Evolutionary conservation across 2,113 vertebrate genomes (phyloP).

Genomic region (Urocitellus parryii): DNA sequence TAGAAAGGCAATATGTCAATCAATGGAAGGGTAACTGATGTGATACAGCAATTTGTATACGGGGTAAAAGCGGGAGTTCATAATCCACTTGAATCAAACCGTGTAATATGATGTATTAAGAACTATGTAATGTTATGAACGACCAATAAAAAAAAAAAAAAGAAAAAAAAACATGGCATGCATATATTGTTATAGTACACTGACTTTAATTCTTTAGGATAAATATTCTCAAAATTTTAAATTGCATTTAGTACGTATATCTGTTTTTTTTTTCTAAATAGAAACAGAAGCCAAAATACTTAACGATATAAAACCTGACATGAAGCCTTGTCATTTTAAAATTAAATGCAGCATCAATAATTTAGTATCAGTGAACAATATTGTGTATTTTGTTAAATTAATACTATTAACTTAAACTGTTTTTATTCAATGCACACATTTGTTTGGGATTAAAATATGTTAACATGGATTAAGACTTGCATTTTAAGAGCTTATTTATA

Average conservation of each 20-base stretch:
- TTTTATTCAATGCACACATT: neutral
- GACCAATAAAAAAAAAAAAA: no score
- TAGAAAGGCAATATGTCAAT: no score
- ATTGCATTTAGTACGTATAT: neutral
- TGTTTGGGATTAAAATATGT: slow-evolving; percentile 27
- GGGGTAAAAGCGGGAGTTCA: no score
- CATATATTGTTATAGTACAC: no score
- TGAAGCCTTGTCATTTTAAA: slow-evolving; percentile 4
- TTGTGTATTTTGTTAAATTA: slow-evolving; percentile 28
- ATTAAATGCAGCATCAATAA: slow-evolving; percentile 11
- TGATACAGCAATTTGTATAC: no score
- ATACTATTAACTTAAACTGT: neutral
- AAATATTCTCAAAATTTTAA: neutral
- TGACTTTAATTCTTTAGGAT: no score
- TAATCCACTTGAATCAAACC: no score
- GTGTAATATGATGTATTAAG: no score
- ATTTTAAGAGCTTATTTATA: slow-evolving; percentile 6
- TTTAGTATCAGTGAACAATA: slow-evolving; percentile 7
- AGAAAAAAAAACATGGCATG: no score
- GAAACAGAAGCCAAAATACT: neutral
- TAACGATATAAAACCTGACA: neutral
- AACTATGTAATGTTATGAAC: no score
- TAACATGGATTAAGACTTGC: neutral
- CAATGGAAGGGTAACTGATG: no score
- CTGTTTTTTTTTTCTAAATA: neutral